These are phyloP conservation scores for Carterocephalus palaemon DNA, from an alignment of 2,888 invertebrate genomes.

Conservation along the genomic window DNA sequence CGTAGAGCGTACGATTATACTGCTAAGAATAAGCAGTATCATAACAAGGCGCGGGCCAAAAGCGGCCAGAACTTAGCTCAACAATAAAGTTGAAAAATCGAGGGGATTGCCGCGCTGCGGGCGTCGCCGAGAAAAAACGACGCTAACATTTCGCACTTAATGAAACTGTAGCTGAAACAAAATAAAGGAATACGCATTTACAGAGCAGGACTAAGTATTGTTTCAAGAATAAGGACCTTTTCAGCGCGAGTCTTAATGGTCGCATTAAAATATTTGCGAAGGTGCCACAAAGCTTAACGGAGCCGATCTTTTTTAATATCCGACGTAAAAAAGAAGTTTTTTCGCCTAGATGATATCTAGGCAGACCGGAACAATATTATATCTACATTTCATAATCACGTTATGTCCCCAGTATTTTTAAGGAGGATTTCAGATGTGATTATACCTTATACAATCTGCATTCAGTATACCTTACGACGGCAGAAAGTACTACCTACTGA, in stretches of 20 bases:
- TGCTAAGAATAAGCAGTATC: conserved; percentile 44
- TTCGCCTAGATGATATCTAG: too few species aligned
- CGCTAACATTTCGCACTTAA: conserved; percentile 74
- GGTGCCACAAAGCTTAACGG: conserved; percentile 36
- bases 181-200: conserved; percentile 70
- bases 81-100: conserved; percentile 76
- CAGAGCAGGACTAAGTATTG: conserved; percentile 59
- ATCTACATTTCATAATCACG: too few species aligned
- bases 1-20: background rate
- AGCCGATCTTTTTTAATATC: conserved; percentile 45
- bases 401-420: too few species aligned
- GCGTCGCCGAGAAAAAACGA: conserved; percentile 67
- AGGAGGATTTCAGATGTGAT: too few species aligned
- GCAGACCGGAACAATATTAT: too few species aligned
- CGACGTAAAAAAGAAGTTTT: conserved; percentile 18
- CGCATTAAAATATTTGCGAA: conserved; percentile 50
- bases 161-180: conserved; percentile 74
- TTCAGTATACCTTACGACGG: too few species aligned
- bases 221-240: conserved; percentile 54
- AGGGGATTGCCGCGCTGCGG: conserved; percentile 60
- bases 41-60: conserved; percentile 47
- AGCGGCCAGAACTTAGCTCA: conserved; percentile 55
- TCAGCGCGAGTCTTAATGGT: conserved; percentile 52
- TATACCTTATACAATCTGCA: too few species aligned
- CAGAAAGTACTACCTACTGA: too few species aligned